phyloP scores from a whole-genome alignment of 1,140 invertebrate species.

The Nilaparvata lugens region DNA sequence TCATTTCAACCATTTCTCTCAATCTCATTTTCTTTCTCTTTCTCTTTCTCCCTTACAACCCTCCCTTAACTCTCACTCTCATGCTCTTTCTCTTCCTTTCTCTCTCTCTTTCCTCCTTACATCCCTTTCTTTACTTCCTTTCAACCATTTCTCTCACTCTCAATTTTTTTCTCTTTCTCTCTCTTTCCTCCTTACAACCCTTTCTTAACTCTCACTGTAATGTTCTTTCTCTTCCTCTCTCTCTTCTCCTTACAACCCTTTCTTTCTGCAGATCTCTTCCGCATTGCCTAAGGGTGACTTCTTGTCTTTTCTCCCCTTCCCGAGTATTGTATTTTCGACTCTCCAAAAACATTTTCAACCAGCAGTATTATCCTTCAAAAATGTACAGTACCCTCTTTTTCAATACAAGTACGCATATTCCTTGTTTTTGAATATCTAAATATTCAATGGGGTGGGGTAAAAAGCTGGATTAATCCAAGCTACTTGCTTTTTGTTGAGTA shows the following conservation, averaged over 20 bases:
- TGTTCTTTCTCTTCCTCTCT: background rate
- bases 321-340: no score
- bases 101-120: background rate
- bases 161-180: background rate
- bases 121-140: background rate
- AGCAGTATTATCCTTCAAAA: no score
- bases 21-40: background rate
- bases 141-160: background rate
- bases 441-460: no score
- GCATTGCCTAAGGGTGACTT: no score
- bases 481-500: no score
- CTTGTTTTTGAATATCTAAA: no score
- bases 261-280: background rate
- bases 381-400: no score
- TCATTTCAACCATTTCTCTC: background rate
- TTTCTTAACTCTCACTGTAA: background rate
- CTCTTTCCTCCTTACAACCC: background rate
- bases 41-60: constrained; percentile 5
- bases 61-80: background rate
- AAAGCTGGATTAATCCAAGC: no score
- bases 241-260: background rate
- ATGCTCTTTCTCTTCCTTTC: no score
- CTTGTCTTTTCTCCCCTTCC: background rate
- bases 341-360: no score
- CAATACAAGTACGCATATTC: no score